A percentile compares a stretch with the other conserved stretches of the same genome.
phyloP scores from a whole-genome alignment of 2,113 vertebrate species.

The Perca flavescens region DNA sequence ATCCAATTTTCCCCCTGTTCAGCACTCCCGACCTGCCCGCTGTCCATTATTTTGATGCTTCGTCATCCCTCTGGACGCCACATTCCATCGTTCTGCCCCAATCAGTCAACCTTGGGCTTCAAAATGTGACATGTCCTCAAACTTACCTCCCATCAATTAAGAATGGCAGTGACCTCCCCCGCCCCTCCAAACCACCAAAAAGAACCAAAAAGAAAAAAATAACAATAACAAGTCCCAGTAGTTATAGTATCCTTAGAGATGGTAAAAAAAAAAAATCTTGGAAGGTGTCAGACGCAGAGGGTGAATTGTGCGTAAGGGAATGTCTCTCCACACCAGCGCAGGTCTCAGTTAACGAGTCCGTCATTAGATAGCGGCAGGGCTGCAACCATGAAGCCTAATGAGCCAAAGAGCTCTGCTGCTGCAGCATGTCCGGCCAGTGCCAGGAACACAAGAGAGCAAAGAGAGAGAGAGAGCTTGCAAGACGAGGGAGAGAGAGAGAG shows the following conservation, averaged over 20 bases:
- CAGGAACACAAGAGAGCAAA: conserved; percentile 73
- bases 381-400: conserved; percentile 84
- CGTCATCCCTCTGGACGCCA: conserved; percentile 60
- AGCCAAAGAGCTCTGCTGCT: conserved; percentile 82
- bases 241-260: conserved; percentile 72
- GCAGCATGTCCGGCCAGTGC: conserved; percentile 84
- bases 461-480: conserved; percentile 43
- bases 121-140: conserved; percentile 64
- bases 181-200: conserved; percentile 41
- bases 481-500: conserved; percentile 33
- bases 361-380: conserved; percentile 78
- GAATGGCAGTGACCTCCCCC: conserved; percentile 56
- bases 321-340: conserved; percentile 62
- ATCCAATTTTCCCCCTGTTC: conserved; percentile 61
- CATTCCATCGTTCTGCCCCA: conserved; percentile 56
- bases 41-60: conserved; percentile 73
- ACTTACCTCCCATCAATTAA: conserved; percentile 77
- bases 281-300: conserved; percentile 59
- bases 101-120: conserved; percentile 57
- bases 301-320: conserved; percentile 54
- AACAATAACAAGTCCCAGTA: conserved; percentile 65
- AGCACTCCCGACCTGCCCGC: conserved; percentile 63
- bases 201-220: conserved; percentile 10
- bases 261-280: conserved; percentile 64
- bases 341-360: conserved; percentile 80